These are phyloP conservation scores for Clusia tigrina DNA, from an alignment of 2,888 invertebrate genomes.

Conservation along the genomic window DNA sequence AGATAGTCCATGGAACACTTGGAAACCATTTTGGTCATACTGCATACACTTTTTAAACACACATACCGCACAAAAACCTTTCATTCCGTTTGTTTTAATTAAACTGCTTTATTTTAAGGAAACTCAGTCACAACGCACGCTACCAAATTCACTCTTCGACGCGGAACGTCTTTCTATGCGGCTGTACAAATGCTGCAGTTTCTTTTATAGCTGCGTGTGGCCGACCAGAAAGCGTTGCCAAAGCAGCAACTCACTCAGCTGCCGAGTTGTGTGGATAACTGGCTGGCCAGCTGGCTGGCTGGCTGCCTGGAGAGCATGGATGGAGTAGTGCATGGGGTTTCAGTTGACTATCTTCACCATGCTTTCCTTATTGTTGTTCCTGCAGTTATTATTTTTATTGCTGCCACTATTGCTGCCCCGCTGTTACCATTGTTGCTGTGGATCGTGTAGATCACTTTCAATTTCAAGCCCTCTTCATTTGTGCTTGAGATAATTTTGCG, in stretches of 20 bases:
- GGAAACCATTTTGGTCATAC: too few species aligned
- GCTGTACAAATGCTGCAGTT: constrained; percentile 58
- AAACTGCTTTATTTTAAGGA: constrained; percentile 27
- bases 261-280: too few species aligned
- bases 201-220: constrained; percentile 59
- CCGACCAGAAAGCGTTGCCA: background rate
- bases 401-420: too few species aligned
- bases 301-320: background rate
- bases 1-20: too few species aligned
- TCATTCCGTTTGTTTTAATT: constrained; percentile 48
- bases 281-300: background rate
- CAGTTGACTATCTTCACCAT: constrained; percentile 16
- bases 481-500: too few species aligned
- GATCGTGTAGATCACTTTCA: too few species aligned
- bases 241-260: background rate
- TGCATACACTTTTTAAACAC: constrained; percentile 20
- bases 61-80: constrained; percentile 62
- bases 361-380: constrained; percentile 32
- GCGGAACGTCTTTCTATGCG: constrained; percentile 63
- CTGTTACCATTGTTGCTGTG: too few species aligned
- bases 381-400: constrained; percentile 21
- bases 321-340: constrained; percentile 13
- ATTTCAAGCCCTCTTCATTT: too few species aligned
- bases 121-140: constrained; percentile 32
- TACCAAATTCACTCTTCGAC: constrained; percentile 50